Conservation (phyloP, 2,888 invertebrate species). For the Euclidia mi region DNA sequence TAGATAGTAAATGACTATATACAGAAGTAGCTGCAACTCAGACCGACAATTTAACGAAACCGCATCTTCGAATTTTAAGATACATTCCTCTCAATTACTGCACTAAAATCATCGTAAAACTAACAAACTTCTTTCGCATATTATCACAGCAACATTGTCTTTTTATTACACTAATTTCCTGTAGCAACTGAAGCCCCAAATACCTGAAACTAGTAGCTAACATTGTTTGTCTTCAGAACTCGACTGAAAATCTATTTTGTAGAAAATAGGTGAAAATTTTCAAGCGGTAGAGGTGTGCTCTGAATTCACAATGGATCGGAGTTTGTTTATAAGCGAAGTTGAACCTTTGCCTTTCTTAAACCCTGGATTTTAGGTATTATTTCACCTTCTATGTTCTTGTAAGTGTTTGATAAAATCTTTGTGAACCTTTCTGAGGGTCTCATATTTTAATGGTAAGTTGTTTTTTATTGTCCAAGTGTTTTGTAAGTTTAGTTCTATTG, state of each 20-base stretch:
- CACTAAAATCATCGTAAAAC: too few species aligned
- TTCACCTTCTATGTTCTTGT: slow-evolving; percentile 8
- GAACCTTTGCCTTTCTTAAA: slow-evolving; percentile 45
- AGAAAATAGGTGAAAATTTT: slow-evolving; percentile 75
- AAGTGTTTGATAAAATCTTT: slow-evolving; percentile 15
- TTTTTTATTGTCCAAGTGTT: too few species aligned
- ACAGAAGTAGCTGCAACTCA: too few species aligned
- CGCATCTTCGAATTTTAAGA: too few species aligned
- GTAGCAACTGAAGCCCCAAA: slow-evolving; percentile 2
- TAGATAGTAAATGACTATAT: too few species aligned
- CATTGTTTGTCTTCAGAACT: slow-evolving; percentile 60
- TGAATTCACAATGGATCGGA: slow-evolving; percentile 70
- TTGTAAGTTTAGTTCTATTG: too few species aligned
- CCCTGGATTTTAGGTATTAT: slow-evolving; percentile 44
- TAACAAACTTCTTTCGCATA: too few species aligned
- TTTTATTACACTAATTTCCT: slow-evolving; percentile 2
- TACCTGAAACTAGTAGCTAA: slow-evolving; percentile 32
- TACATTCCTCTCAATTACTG: too few species aligned
- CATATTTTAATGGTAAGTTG: too few species aligned
- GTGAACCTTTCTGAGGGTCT: too few species aligned
- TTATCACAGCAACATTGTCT: too few species aligned
- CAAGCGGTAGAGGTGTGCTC: slow-evolving; percentile 63
- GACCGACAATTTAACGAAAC: too few species aligned
- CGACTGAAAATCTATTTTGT: slow-evolving; percentile 71
- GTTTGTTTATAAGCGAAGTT: slow-evolving; percentile 63